Evolutionary conservation across 2,113 vertebrate genomes (phyloP).

Genomic region (Emydocephalus ijimae): DNA sequence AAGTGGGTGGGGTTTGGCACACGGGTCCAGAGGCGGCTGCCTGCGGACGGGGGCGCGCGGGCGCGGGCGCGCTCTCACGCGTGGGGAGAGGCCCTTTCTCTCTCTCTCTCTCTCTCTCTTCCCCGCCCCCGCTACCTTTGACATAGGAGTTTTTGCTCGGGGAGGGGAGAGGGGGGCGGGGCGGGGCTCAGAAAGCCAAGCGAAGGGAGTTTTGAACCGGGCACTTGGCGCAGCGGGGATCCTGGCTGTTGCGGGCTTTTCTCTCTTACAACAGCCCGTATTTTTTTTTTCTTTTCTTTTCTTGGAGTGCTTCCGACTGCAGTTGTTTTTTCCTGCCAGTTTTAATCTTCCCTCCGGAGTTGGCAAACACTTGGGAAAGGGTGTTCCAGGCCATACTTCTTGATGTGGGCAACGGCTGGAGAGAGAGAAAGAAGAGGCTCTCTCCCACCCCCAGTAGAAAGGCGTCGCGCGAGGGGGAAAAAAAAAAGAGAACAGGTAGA

Average conservation of each 20-base stretch:
- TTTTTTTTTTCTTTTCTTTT: not conserved
- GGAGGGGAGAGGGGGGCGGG: slow-evolving; percentile 38
- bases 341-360: slow-evolving; percentile 29
- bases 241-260: not conserved
- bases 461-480: not conserved
- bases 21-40: slow-evolving; percentile 37
- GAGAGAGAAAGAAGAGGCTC: not conserved
- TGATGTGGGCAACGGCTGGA: not conserved
- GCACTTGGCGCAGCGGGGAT: slow-evolving; percentile 47
- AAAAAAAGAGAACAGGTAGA: no score
- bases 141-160: slow-evolving; percentile 36
- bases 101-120: fast-evolving
- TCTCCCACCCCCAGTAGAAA: not conserved
- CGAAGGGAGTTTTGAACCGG: slow-evolving; percentile 16
- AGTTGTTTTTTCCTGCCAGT: not conserved
- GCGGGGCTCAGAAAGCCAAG: slow-evolving; percentile 36
- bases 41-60: not conserved
- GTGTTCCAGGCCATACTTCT: slow-evolving; percentile 39
- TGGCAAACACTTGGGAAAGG: slow-evolving; percentile 32
- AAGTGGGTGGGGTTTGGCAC: slow-evolving; percentile 62
- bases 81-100: not conserved
- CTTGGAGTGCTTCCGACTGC: slow-evolving; percentile 40
- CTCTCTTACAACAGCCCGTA: slow-evolving; percentile 34
- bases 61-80: slow-evolving; percentile 6
- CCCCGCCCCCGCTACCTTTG: slow-evolving; percentile 36